phyloP scores from a whole-genome alignment of 2,888 invertebrate species.

The Drosophila cyrtoloma region DNA sequence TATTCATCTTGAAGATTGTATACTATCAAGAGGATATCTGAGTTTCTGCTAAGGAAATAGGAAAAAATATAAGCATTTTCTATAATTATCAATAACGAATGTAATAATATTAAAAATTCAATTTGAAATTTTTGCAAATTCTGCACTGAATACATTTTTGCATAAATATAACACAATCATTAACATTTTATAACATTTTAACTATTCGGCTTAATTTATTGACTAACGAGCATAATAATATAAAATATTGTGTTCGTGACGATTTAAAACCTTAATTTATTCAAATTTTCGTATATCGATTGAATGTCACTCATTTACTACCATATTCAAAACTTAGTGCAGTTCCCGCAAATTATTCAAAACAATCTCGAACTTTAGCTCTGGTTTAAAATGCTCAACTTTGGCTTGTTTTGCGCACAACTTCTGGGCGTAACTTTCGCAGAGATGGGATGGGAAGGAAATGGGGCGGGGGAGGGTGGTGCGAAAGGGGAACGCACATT shows the following conservation, averaged over 20 bases:
- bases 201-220: neutral
- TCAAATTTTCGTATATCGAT: neutral
- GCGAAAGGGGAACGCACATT: neutral
- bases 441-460: neutral
- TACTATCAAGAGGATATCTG: neutral
- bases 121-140: neutral
- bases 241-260: neutral
- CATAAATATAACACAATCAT: neutral
- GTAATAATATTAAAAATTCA: neutral
- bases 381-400: constrained; percentile 7
- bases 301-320: neutral
- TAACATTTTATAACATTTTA: neutral
- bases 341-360: constrained; percentile 39
- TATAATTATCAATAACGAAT: neutral
- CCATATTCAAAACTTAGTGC: neutral
- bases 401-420: constrained; percentile 20
- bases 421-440: constrained; percentile 1
- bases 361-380: constrained; percentile 33
- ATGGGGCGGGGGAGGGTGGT: too few species aligned
- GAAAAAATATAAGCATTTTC: neutral
- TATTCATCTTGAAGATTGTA: neutral
- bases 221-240: neutral
- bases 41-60: neutral
- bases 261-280: neutral
- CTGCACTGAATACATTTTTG: neutral